phyloP scores from a whole-genome alignment of 2,888 invertebrate species.

The Hedychridium roseum region DNA sequence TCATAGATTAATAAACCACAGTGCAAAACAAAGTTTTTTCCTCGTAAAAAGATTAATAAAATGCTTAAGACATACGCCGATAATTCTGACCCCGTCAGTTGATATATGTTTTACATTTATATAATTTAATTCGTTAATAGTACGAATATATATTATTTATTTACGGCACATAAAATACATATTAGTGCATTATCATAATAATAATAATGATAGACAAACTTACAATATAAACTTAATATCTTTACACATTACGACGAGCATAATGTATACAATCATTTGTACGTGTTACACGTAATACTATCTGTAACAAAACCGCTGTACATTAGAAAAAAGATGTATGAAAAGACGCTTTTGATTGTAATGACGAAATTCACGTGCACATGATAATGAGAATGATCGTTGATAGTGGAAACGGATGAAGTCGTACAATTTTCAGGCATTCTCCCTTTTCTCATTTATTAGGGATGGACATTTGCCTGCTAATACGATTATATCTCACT shows the following conservation, averaged over 20 bases:
- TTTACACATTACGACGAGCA: conserved; percentile 12
- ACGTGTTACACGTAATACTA: conserved; percentile 16
- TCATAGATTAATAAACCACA: too few species aligned
- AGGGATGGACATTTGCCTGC: too few species aligned
- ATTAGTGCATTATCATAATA: conserved; percentile 18
- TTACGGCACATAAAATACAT: conserved; percentile 30
- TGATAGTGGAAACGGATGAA: conserved; percentile 28
- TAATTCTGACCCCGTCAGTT: not conserved
- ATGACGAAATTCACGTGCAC: conserved; percentile 24
- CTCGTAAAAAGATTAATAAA: too few species aligned
- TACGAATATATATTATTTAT: conserved; percentile 10
- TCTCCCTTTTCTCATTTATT: too few species aligned
- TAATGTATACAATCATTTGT: too few species aligned
- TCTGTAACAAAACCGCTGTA: conserved; percentile 28
- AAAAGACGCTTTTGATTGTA: conserved; percentile 35
- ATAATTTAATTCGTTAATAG: not conserved
- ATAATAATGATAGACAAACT: conserved; percentile 10
- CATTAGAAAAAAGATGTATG: conserved; percentile 30
- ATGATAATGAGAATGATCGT: conserved; percentile 25
- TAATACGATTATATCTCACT: too few species aligned
- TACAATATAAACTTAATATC: conserved; percentile 11
- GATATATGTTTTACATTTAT: not conserved
- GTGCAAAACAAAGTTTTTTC: too few species aligned
- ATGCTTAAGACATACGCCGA: too few species aligned
- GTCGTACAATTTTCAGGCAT: too few species aligned